These are phyloP conservation scores for Valencia hispanica DNA, from an alignment of 2,797 vertebrate species.

Conservation along the genomic window DNA sequence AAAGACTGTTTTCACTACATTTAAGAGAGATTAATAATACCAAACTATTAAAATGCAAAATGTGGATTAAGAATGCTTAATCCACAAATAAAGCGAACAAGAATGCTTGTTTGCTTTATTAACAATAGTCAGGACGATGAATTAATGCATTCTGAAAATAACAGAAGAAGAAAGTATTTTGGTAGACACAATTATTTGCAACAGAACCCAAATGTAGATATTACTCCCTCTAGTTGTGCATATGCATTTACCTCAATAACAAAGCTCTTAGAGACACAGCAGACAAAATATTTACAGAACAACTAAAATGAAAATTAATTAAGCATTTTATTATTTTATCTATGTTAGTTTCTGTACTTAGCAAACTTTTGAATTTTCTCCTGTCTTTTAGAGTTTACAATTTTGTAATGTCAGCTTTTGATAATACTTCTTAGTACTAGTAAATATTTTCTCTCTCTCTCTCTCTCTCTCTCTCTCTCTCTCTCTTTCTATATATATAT, in stretches of 20 bases:
- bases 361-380: neutral
- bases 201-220: slow-evolving; percentile 30
- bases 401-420: too few species aligned
- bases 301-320: neutral
- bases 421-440: too few species aligned
- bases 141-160: neutral
- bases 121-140: neutral
- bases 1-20: slow-evolving; percentile 32
- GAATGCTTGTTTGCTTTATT: slow-evolving; percentile 13
- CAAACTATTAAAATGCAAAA: slow-evolving; percentile 41
- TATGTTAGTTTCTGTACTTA: neutral
- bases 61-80: slow-evolving; percentile 9
- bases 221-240: slow-evolving; percentile 63
- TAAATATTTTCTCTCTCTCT: too few species aligned
- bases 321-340: neutral
- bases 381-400: too few species aligned
- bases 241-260: neutral
- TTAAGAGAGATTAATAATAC: slow-evolving; percentile 56
- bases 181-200: slow-evolving; percentile 18
- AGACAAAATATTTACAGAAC: slow-evolving; percentile 14
- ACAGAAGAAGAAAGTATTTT: slow-evolving; percentile 6
- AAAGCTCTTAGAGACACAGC: neutral
- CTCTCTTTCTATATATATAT: too few species aligned
- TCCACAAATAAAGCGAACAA: too few species aligned
- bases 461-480: too few species aligned